These are phyloP conservation scores for Hyaena hyaena DNA, from an alignment of 2,113 vertebrate species.

Conservation along the genomic window DNA sequence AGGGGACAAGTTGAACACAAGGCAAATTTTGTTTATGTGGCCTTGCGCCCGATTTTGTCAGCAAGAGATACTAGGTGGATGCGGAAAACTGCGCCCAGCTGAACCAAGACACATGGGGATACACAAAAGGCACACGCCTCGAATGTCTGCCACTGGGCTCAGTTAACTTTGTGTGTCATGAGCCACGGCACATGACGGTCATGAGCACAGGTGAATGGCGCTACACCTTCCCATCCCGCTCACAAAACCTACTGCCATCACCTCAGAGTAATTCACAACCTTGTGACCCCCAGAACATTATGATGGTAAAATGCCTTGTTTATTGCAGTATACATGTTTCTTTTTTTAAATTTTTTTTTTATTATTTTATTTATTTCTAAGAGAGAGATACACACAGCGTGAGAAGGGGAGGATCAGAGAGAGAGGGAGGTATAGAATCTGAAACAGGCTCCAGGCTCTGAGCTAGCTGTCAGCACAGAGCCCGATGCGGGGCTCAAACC, in stretches of 20 bases:
- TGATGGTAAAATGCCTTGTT: neutral
- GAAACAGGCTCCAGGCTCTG: too few relatives aligned
- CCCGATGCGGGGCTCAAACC: too few relatives aligned
- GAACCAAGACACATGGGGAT: neutral
- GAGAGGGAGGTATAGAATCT: too few relatives aligned
- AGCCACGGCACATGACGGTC: too few relatives aligned
- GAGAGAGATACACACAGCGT: too few relatives aligned
- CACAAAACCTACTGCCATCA: neutral
- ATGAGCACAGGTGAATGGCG: too few relatives aligned
- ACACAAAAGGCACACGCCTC: neutral
- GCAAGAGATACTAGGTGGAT: neutral
- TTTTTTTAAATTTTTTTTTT: too few relatives aligned
- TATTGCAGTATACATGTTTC: neutral
- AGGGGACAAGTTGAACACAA: neutral
- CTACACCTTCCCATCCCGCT: neutral
- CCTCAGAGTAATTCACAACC: neutral
- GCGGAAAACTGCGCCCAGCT: neutral
- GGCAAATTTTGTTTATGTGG: neutral
- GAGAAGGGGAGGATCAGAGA: too few relatives aligned
- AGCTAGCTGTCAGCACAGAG: too few relatives aligned
- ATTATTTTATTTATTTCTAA: too few relatives aligned
- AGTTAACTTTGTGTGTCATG: accelerated
- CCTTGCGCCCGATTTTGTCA: neutral
- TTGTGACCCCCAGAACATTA: neutral
- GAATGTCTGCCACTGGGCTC: neutral